Conservation (phyloP, 1,140 invertebrate species). For the Mya arenaria region DNA sequence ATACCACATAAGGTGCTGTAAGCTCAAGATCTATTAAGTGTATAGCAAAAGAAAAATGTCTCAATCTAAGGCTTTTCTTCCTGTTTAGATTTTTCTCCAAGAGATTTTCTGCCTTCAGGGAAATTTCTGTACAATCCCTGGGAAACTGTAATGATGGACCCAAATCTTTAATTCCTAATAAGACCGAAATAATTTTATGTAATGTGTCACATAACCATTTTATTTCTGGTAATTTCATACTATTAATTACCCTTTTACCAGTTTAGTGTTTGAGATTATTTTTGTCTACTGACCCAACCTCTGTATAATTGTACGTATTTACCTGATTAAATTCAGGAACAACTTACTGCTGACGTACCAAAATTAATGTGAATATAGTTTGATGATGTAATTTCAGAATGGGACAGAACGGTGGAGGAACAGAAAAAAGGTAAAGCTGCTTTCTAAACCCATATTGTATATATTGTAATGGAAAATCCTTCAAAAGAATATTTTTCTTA, state of each 20-base stretch:
- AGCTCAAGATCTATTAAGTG: too few species aligned
- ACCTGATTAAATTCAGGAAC: neutral
- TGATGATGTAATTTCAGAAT: conserved; percentile 53
- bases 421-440: conserved; percentile 49
- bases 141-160: too few species aligned
- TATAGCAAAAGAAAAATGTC: too few species aligned
- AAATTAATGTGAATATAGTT: neutral
- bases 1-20: too few species aligned
- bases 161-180: too few species aligned
- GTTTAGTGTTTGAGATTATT: neutral
- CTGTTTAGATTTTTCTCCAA: too few species aligned
- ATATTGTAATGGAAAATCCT: neutral
- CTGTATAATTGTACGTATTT: neutral
- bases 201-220: neutral
- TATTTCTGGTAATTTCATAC: neutral
- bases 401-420: conserved; percentile 28
- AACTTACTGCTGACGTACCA: neutral
- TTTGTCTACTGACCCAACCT: neutral
- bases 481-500: neutral
- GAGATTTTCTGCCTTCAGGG: too few species aligned
- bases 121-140: too few species aligned
- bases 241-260: neutral
- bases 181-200: too few species aligned
- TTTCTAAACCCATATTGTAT: neutral
- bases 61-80: too few species aligned